These are phyloP conservation scores for Acleris holmiana DNA, from an alignment of 2,888 invertebrate genomes.

Conservation along the genomic window DNA sequence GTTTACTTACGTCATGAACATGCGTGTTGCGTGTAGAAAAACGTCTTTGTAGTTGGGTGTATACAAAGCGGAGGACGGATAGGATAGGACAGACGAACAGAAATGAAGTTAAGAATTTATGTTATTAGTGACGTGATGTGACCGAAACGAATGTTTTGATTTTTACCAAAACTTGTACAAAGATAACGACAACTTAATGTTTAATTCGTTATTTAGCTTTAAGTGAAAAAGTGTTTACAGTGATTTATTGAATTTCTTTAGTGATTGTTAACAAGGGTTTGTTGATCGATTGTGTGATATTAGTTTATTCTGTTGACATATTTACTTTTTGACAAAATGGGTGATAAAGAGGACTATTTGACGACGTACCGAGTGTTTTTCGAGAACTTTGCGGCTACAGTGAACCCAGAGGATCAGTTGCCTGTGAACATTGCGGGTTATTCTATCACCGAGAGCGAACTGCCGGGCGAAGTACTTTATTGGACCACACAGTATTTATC, in stretches of 20 bases:
- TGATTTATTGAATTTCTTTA: slow-evolving; percentile 19
- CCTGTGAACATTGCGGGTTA: slow-evolving; percentile 89
- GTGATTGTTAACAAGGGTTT: slow-evolving; percentile 42
- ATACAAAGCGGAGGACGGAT: slow-evolving; percentile 28
- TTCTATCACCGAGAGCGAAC: slow-evolving; percentile 87
- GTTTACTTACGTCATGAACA: slow-evolving; percentile 15
- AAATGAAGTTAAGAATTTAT: slow-evolving; percentile 32
- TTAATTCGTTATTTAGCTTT: slow-evolving; percentile 47
- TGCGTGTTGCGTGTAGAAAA: slow-evolving; percentile 20
- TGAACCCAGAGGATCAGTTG: slow-evolving; percentile 89
- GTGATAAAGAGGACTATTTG: slow-evolving; percentile 88
- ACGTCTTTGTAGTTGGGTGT: slow-evolving; percentile 34
- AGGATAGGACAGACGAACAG: slow-evolving; percentile 4
- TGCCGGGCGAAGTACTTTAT: slow-evolving; percentile 89
- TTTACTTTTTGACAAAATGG: slow-evolving; percentile 59
- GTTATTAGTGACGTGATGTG: slow-evolving; percentile 51
- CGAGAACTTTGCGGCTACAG: slow-evolving; percentile 87
- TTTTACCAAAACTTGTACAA: slow-evolving; percentile 50
- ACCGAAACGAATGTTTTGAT: slow-evolving; percentile 70
- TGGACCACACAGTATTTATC: slow-evolving; percentile 91
- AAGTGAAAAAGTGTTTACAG: slow-evolving; percentile 47
- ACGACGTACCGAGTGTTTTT: slow-evolving; percentile 89
- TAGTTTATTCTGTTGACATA: slow-evolving; percentile 44
- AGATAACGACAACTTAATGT: slow-evolving; percentile 41
- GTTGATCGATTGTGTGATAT: slow-evolving; percentile 60